phyloP scores from a whole-genome alignment of 23 tunicate species.

The Ascidia mentula region DNA sequence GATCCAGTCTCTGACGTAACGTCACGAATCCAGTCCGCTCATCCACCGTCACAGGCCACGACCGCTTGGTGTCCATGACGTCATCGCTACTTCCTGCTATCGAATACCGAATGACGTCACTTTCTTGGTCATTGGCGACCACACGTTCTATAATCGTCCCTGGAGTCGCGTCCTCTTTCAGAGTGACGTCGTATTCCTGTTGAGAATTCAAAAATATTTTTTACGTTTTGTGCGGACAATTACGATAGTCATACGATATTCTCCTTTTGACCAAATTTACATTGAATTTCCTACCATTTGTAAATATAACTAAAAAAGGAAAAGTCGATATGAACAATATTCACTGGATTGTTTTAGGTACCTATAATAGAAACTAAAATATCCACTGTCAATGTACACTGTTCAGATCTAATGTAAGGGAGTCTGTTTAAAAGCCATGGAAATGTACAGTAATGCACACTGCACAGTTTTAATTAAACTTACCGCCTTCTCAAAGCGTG shows the following conservation, averaged over 20 bases:
- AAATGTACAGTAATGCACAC: too few species aligned
- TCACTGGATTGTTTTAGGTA: too few species aligned
- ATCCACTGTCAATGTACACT: too few species aligned
- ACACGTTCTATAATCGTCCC: conserved; percentile 33
- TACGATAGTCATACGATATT: too few species aligned
- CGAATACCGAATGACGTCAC: conserved; percentile 27
- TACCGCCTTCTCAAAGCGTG: conserved; percentile 56
- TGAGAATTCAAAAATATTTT: too few species aligned
- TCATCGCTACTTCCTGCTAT: conserved; percentile 5
- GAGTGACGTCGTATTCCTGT: conserved; percentile 30
- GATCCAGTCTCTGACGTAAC: conserved; percentile 51
- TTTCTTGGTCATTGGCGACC: conserved; percentile 40
- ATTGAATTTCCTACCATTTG: neutral
- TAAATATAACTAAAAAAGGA: too few species aligned
- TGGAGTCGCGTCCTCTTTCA: conserved; percentile 33
- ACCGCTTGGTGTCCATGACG: neutral
- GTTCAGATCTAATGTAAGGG: too few species aligned
- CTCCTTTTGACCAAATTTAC: neutral
- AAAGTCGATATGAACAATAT: too few species aligned
- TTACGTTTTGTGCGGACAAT: too few species aligned
- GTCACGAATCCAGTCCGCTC: conserved; percentile 47
- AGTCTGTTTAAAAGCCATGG: too few species aligned
- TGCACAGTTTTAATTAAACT: too few species aligned
- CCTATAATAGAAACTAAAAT: too few species aligned
- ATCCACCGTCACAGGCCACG: conserved; percentile 50